Conservation (phyloP, 2,888 invertebrate species). For the Drosophila borborema region DNA sequence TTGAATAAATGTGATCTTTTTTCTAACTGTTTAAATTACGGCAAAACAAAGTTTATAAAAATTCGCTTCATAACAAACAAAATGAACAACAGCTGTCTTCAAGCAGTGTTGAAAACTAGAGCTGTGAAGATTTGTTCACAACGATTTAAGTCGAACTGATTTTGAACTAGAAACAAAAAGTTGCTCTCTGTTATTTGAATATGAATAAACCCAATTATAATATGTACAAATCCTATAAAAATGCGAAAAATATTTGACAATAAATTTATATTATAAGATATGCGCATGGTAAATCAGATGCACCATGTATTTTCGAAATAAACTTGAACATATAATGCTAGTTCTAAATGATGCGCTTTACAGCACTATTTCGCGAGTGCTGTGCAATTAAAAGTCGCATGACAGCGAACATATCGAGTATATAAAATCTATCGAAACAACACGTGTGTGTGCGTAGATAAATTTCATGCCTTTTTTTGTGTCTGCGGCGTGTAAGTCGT, state of each 20-base stretch:
- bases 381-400: conserved; percentile 24
- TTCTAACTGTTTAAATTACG: not conserved
- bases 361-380: conserved; percentile 33
- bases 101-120: conserved; percentile 36
- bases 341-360: not conserved
- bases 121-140: conserved; percentile 6
- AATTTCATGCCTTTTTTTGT: conserved; percentile 26
- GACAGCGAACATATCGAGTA: conserved; percentile 16
- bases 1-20: not conserved
- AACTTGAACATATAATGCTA: not conserved
- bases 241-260: not conserved
- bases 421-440: conserved; percentile 48
- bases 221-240: not conserved
- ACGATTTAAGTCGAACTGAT: not conserved
- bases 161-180: not conserved
- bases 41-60: conserved; percentile 25
- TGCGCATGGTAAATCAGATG: not conserved
- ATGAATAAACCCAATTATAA: not conserved
- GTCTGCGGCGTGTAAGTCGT: conserved; percentile 29
- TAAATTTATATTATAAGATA: not conserved
- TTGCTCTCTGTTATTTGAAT: not conserved
- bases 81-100: conserved; percentile 47
- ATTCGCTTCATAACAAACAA: conserved; percentile 56
- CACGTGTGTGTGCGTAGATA: conserved; percentile 56
- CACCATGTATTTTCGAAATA: not conserved